Conservation (phyloP, 2,888 invertebrate species). For the Caenorhabditis zanzibari region DNA sequence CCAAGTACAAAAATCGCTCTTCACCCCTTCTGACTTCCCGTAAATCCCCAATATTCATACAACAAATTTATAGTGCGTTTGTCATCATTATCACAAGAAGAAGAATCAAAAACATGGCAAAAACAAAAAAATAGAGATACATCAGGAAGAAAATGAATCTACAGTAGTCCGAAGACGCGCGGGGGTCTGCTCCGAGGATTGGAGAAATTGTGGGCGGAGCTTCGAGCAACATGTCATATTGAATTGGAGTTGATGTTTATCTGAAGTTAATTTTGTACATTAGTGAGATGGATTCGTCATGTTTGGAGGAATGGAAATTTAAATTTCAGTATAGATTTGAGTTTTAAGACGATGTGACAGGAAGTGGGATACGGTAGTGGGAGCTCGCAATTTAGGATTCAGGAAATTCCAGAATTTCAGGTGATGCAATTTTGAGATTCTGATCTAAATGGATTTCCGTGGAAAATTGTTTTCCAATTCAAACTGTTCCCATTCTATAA, state of each 20-base stretch:
- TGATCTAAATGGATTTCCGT: too few species aligned
- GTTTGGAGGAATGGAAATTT: slow-evolving; percentile 17
- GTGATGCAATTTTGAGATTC: too few species aligned
- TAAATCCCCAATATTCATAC: too few species aligned
- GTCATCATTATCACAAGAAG: background rate
- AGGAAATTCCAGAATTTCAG: too few species aligned
- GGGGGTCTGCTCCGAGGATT: background rate
- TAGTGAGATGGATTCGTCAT: slow-evolving; percentile 19
- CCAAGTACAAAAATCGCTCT: slow-evolving; percentile 33
- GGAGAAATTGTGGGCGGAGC: background rate
- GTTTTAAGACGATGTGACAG: too few species aligned
- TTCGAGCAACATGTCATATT: background rate
- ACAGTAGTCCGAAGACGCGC: background rate
- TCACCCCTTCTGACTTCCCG: slow-evolving; percentile 9
- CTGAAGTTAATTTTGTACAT: slow-evolving; percentile 55
- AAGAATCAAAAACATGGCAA: background rate
- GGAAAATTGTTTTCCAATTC: too few species aligned
- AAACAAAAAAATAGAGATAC: background rate
- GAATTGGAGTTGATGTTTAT: slow-evolving; percentile 46
- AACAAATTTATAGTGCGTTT: background rate
- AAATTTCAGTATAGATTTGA: background rate
- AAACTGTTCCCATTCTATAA: too few species aligned
- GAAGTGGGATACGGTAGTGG: too few species aligned
- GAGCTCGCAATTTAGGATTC: too few species aligned
- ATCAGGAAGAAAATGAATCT: slow-evolving; percentile 3